A percentile compares a stretch with the other conserved stretches of the same genome.
These are phyloP conservation scores for Mungos mungo DNA, from an alignment of 2,113 vertebrate species.

Conservation along the genomic window DNA sequence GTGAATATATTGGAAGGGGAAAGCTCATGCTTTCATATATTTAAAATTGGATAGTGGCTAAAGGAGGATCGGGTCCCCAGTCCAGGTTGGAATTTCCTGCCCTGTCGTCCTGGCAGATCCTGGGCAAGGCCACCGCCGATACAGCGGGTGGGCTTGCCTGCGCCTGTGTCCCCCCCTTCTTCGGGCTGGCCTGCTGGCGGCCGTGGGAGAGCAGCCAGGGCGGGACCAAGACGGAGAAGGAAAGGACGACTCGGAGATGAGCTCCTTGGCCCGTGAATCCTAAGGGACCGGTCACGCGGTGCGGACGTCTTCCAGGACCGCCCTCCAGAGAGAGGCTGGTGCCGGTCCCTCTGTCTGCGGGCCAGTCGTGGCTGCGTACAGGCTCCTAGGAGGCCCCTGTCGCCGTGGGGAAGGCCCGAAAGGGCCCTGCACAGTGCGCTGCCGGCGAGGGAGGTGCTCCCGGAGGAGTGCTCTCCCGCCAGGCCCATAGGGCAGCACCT, in stretches of 20 bases:
- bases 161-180: too few relatives aligned
- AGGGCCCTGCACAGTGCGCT: too few relatives aligned
- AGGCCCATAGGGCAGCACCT: not conserved
- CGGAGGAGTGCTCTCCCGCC: not conserved
- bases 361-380: accelerated
- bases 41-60: not conserved
- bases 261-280: accelerated
- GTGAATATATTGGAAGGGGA: not conserved
- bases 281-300: not conserved
- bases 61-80: not conserved
- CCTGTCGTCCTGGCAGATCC: not conserved
- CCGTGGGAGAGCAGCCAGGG: not conserved
- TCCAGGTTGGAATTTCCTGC: not conserved
- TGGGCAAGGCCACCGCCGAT: not conserved
- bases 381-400: not conserved
- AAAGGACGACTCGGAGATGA: not conserved
- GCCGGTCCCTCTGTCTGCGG: not conserved
- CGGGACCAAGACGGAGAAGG: not conserved
- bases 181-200: not conserved
- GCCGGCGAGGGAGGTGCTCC: not conserved
- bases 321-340: not conserved
- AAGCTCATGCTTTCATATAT: not conserved
- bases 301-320: accelerated
- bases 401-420: not conserved
- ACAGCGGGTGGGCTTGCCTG: accelerated